Evolutionary conservation across 1,140 invertebrate genomes (phyloP).

Genomic region (Neomicropteryx cornuta): DNA sequence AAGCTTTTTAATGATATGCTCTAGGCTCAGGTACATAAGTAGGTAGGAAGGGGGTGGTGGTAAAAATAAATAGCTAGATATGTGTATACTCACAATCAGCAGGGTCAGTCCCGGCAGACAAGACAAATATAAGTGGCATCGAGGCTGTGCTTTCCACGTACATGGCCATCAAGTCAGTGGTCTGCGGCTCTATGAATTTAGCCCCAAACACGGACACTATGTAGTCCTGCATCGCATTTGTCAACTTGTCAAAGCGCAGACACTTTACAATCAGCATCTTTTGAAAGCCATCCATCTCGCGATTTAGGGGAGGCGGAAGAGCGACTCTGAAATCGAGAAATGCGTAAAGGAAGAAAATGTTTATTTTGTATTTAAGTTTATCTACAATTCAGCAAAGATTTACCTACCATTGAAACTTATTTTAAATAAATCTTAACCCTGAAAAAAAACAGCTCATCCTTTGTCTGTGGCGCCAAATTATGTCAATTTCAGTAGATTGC

Average conservation of each 20-base stretch:
- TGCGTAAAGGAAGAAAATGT: slow-evolving; percentile 1
- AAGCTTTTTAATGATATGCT: too few relatives aligned
- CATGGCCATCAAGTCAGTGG: slow-evolving; percentile 73
- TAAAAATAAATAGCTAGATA: background rate
- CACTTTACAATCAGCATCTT: slow-evolving; percentile 60
- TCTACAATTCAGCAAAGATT: background rate
- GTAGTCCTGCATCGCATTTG: slow-evolving; percentile 57
- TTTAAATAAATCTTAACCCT: too few relatives aligned
- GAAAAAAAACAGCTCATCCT: too few relatives aligned
- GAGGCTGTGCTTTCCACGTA: slow-evolving; percentile 69
- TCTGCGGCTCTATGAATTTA: slow-evolving; percentile 74
- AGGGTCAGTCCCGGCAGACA: slow-evolving; percentile 85
- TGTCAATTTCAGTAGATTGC: too few relatives aligned
- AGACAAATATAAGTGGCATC: slow-evolving; percentile 78
- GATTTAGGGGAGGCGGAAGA: slow-evolving; percentile 46
- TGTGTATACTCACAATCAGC: slow-evolving; percentile 24
- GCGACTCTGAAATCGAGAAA: slow-evolving; percentile 26
- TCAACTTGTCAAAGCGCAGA: slow-evolving; percentile 61
- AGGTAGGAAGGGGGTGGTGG: background rate
- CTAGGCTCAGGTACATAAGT: too few relatives aligned
- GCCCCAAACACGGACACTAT: slow-evolving; percentile 59
- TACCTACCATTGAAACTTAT: background rate
- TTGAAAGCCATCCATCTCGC: slow-evolving; percentile 49
- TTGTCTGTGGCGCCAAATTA: too few relatives aligned
- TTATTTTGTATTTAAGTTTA: background rate